phyloP scores from a whole-genome alignment of 2,888 invertebrate species.

The Drosophila siamana region DNA sequence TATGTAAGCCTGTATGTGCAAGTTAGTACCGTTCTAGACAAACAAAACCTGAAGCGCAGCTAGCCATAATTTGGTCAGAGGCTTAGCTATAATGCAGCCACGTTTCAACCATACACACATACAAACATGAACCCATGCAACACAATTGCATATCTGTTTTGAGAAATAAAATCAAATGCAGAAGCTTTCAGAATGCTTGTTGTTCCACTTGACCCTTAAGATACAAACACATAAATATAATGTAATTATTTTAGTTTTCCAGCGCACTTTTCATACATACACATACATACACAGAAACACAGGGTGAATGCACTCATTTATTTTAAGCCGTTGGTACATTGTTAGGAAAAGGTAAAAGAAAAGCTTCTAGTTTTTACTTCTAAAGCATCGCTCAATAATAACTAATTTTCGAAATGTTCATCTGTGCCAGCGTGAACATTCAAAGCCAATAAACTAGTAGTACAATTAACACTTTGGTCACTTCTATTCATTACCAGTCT shows the following conservation, averaged over 20 bases:
- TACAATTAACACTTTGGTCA: conserved; percentile 71
- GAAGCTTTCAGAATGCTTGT: conserved; percentile 19
- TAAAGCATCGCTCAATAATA: conserved; percentile 48
- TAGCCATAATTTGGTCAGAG: conserved; percentile 71
- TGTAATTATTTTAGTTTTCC: conserved; percentile 54
- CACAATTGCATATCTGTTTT: conserved; percentile 2
- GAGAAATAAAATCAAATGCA: conserved; percentile 15
- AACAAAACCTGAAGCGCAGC: conserved; percentile 80
- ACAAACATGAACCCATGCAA: conserved; percentile 13
- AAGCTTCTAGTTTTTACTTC: conserved; percentile 42
- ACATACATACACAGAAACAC: conserved; percentile 43
- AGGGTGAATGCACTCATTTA: conserved; percentile 83
- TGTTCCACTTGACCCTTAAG: conserved; percentile 64
- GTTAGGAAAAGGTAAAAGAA: conserved; percentile 19
- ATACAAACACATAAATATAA: conserved; percentile 26
- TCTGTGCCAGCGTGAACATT: conserved; percentile 3
- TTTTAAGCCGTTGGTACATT: conserved; percentile 32
- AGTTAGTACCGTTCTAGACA: conserved; percentile 78
- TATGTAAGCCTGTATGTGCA: conserved; percentile 43
- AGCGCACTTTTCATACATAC: conserved; percentile 53
- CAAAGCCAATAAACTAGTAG: conserved; percentile 27
- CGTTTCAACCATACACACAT: conserved; percentile 57
- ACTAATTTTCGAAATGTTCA: conserved; percentile 33
- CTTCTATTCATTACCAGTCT: conserved; percentile 30
- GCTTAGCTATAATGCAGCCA: conserved; percentile 71